Percentiles rank a stretch among this genome's conserved stretches.
Evolutionary conservation across 2,113 vertebrate genomes (phyloP).

Genomic region (Mugil cephalus): DNA sequence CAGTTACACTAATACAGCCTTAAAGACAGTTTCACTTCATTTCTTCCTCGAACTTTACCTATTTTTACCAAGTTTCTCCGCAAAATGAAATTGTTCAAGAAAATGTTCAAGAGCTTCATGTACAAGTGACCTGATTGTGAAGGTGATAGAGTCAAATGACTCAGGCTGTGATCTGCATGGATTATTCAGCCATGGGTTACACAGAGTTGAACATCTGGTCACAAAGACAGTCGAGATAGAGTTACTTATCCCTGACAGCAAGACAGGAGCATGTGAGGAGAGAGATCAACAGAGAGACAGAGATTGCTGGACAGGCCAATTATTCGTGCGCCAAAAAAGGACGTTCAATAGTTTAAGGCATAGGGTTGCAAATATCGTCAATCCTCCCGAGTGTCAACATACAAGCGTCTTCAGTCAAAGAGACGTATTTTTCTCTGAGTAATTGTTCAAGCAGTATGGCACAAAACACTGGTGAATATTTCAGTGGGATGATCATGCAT

Average conservation of each 20-base stretch:
- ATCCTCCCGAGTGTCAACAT: constrained; percentile 16
- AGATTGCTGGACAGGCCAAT: constrained; percentile 24
- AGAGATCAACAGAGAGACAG: background rate
- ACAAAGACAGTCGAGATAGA: constrained; percentile 54
- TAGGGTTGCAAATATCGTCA: background rate
- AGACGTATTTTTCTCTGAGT: background rate
- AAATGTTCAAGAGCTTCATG: background rate
- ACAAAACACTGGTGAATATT: background rate
- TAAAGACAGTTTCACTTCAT: background rate
- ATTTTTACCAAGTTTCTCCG: background rate
- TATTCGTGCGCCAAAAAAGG: background rate
- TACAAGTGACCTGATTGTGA: background rate
- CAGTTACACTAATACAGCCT: background rate
- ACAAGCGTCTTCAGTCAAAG: background rate
- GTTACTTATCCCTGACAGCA: constrained; percentile 61
- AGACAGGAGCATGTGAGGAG: constrained; percentile 8
- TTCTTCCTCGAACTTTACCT: background rate
- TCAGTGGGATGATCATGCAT: background rate
- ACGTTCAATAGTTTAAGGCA: background rate
- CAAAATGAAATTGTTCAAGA: too few species aligned
- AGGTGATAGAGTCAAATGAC: constrained; percentile 20
- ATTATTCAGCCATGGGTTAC: constrained; percentile 58
- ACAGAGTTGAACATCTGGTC: constrained; percentile 75
- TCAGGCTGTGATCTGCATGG: constrained; percentile 40
- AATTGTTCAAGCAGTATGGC: background rate